Conservation (phyloP, 2,113 vertebrate species). For the Lampris incognitus region DNA sequence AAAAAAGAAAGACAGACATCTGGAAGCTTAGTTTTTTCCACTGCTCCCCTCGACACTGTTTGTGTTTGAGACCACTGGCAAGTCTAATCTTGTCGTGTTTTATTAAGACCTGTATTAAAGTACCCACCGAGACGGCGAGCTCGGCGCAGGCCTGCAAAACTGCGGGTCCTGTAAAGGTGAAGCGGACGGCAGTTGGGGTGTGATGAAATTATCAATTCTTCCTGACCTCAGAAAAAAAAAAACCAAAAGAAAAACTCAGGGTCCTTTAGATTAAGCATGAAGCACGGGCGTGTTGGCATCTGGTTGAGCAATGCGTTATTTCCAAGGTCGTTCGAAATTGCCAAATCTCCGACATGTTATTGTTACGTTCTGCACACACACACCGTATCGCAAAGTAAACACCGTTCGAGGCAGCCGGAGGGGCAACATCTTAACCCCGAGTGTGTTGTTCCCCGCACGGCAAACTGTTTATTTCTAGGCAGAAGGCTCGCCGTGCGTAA, state of each 20-base stretch:
- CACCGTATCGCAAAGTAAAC: slow-evolving; percentile 57
- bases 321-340: slow-evolving; percentile 45
- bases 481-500: slow-evolving; percentile 59
- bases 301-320: slow-evolving; percentile 37
- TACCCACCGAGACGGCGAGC: slow-evolving; percentile 34
- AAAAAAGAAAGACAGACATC: slow-evolving; percentile 52
- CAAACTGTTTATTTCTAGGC: slow-evolving; percentile 64
- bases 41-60: slow-evolving; percentile 85
- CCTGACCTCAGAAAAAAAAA: too few species aligned
- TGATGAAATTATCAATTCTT: slow-evolving; percentile 12
- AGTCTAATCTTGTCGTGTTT: slow-evolving; percentile 65
- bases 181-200: slow-evolving; percentile 7
- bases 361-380: slow-evolving; percentile 29
- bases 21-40: slow-evolving; percentile 83
- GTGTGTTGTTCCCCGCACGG: slow-evolving; percentile 51
- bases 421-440: slow-evolving; percentile 48
- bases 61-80: slow-evolving; percentile 55
- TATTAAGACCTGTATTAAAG: slow-evolving; percentile 56
- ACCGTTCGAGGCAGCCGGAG: slow-evolving; percentile 48
- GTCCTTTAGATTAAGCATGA: slow-evolving; percentile 29
- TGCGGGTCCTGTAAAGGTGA: slow-evolving; percentile 41
- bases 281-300: slow-evolving; percentile 38
- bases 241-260: not conserved
- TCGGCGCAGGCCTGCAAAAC: slow-evolving; percentile 69
- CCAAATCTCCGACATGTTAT: slow-evolving; percentile 43